A percentile compares a stretch with the other conserved stretches of the same genome.
Conservation (phyloP, 1,140 invertebrate species). For the Campoletis sonorensis region DNA sequence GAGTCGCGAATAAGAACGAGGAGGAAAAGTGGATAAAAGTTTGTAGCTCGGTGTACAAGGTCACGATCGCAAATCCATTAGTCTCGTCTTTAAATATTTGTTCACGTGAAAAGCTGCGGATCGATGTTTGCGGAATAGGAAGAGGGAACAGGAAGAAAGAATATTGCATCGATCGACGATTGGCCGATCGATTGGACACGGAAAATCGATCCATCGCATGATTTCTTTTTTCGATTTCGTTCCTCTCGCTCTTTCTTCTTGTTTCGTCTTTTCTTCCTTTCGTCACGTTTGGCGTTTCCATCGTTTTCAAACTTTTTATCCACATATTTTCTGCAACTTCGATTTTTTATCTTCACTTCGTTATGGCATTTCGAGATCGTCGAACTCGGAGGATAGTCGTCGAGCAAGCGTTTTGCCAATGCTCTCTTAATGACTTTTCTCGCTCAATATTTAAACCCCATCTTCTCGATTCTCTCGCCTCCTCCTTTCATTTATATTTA, state of each 20-base stretch:
- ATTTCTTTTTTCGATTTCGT: not conserved
- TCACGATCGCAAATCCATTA: conserved; percentile 64
- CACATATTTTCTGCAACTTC: too few species aligned
- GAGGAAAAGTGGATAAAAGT: not conserved
- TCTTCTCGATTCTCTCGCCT: not conserved
- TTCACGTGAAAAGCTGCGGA: conserved; percentile 50
- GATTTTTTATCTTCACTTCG: conserved; percentile 13
- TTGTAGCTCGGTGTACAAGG: conserved; percentile 46
- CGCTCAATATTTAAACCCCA: conserved; percentile 8
- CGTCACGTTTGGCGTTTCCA: too few species aligned
- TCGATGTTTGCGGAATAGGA: not conserved
- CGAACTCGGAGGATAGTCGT: conserved; percentile 14
- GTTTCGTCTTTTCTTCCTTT: too few species aligned
- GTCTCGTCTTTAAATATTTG: conserved; percentile 65
- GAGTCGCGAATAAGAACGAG: conserved; percentile 8
- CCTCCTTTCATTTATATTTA: too few species aligned
- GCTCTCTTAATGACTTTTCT: conserved; percentile 31
- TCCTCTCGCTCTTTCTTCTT: not conserved
- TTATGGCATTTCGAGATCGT: conserved; percentile 8
- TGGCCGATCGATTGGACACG: conserved; percentile 22
- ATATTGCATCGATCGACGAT: too few species aligned
- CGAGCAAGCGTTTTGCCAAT: not conserved
- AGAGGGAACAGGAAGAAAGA: too few species aligned
- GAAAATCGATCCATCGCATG: conserved; percentile 17
- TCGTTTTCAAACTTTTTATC: too few species aligned